Evolutionary conservation across 2,797 vertebrate genomes (phyloP).

Genomic region (Sebastes aleutianus): DNA sequence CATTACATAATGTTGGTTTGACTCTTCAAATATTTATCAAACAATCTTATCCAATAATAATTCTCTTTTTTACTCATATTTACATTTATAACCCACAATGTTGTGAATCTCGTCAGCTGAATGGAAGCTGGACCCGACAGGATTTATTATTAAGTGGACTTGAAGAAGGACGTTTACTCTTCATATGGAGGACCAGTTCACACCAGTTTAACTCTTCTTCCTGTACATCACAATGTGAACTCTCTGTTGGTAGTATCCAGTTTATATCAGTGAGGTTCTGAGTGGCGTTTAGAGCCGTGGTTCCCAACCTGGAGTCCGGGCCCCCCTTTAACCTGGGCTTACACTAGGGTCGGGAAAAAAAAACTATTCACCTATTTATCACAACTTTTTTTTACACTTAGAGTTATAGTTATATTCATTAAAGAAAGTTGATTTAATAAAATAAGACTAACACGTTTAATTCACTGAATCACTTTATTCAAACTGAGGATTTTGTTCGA

Average conservation of each 20-base stretch:
- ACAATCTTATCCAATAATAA: neutral
- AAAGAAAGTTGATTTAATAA: no score
- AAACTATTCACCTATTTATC: no score
- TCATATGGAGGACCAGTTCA: neutral
- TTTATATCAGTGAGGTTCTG: neutral
- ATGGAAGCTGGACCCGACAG: neutral
- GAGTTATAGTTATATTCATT: no score
- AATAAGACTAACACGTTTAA: no score
- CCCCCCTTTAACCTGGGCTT: no score
- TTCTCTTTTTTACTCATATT: neutral
- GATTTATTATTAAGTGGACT: neutral
- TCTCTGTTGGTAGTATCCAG: neutral
- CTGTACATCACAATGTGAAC: neutral
- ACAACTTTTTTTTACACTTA: no score
- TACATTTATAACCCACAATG: neutral
- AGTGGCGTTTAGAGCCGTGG: neutral
- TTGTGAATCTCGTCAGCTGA: neutral
- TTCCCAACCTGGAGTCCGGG: no score
- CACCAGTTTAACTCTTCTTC: neutral
- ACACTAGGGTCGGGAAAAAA: no score
- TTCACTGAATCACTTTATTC: no score
- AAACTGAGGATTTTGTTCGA: no score
- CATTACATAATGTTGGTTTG: neutral
- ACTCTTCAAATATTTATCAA: neutral
- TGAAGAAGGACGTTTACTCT: neutral